Evolutionary conservation across 2,888 invertebrate species (phyloP).

Genomic region (Lucinisca nassula): DNA sequence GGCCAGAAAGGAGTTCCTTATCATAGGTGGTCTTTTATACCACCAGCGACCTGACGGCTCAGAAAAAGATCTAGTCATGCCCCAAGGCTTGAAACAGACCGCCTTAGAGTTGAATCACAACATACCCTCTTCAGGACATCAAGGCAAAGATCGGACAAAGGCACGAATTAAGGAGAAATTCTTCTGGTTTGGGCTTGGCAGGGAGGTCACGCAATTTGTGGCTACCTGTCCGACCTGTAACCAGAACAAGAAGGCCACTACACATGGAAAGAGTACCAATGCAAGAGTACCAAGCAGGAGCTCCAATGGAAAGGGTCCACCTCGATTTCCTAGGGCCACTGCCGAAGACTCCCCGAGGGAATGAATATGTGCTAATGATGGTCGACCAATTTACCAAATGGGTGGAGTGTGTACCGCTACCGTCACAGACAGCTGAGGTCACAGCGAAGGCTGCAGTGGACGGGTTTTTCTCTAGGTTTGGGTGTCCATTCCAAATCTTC

Average conservation of each 20-base stretch:
- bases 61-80: not conserved
- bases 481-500: conserved; percentile 16
- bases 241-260: too few species aligned
- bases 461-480: conserved; percentile 6
- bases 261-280: too few species aligned
- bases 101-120: not conserved
- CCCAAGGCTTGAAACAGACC: not conserved
- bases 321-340: not conserved
- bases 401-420: conserved; percentile 37
- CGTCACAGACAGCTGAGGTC: too few species aligned
- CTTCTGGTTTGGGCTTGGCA: too few species aligned
- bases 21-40: not conserved
- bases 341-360: not conserved
- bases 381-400: conserved; percentile 25
- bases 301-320: not conserved
- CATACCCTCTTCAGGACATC: not conserved
- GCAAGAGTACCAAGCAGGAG: not conserved
- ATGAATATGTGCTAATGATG: not conserved
- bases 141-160: not conserved
- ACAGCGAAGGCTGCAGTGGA: conserved; percentile 21
- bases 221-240: too few species aligned
- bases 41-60: not conserved
- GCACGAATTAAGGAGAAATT: not conserved
- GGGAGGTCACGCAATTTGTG: too few species aligned
- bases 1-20: not conserved